phyloP scores from a whole-genome alignment of 2,113 vertebrate species.

The Scomber japonicus region DNA sequence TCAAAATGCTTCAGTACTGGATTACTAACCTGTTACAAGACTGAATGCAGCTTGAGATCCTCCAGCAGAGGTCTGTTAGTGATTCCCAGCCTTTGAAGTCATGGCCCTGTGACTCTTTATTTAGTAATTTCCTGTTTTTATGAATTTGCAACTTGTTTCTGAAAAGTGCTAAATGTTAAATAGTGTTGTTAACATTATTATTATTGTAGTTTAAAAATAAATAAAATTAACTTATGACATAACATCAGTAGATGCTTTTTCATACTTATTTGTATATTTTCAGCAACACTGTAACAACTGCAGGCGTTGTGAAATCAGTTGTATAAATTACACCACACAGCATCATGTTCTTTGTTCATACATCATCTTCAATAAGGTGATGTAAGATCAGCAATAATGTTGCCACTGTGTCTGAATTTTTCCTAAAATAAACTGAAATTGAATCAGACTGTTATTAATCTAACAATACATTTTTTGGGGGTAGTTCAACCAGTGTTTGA shows the following conservation, averaged over 20 bases:
- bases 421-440: neutral
- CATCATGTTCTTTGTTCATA: neutral
- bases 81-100: too few relatives aligned
- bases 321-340: neutral
- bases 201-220: too few relatives aligned
- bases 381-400: too few relatives aligned
- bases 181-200: too few relatives aligned
- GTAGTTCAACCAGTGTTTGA: neutral
- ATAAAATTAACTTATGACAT: neutral
- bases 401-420: neutral
- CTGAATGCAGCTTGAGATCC: too few relatives aligned
- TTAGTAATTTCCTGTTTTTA: too few relatives aligned
- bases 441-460: neutral
- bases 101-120: too few relatives aligned
- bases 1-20: too few relatives aligned
- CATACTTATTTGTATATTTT: neutral
- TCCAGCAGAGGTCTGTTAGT: too few relatives aligned
- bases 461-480: neutral
- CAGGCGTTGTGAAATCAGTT: neutral
- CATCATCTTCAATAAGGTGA: neutral
- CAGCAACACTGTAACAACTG: neutral
- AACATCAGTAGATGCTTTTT: neutral
- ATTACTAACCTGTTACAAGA: too few relatives aligned
- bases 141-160: too few relatives aligned
- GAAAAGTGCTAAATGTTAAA: too few relatives aligned